A percentile compares a stretch with the other conserved stretches of the same genome.
Conservation (phyloP, 2,113 vertebrate genomes). For the Acrocephalus kingi region DNA sequence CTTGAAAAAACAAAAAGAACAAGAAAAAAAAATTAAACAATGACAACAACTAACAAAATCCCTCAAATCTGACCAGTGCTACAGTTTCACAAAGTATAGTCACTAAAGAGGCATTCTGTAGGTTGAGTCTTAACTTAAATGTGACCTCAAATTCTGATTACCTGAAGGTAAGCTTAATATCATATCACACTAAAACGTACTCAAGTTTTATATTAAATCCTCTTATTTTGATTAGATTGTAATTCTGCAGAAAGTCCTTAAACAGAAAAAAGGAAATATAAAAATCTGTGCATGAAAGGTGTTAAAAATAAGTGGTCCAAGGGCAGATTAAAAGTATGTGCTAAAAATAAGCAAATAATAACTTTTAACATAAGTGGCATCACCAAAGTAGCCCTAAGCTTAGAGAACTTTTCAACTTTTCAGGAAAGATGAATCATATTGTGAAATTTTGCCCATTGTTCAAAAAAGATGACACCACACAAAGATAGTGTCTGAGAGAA, state of each 20-base stretch:
- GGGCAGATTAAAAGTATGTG: neutral
- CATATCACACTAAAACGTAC: neutral
- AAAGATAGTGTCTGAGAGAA: neutral
- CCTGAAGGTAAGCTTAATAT: neutral
- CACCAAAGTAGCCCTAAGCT: neutral
- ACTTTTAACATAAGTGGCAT: neutral
- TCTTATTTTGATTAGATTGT: neutral
- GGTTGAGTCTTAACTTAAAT: neutral
- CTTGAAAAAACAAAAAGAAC: neutral
- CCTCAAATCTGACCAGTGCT: neutral
- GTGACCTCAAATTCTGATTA: neutral
- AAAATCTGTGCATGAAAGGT: rapidly evolving
- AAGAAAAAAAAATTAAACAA: neutral
- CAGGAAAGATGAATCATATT: neutral
- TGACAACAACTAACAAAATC: neutral
- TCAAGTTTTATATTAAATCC: neutral
- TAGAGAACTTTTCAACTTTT: neutral
- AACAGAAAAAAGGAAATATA: neutral
- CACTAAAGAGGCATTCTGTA: neutral
- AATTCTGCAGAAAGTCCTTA: neutral
- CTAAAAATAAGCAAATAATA: neutral
- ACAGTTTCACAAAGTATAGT: neutral
- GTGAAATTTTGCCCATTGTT: neutral
- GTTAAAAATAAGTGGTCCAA: neutral
- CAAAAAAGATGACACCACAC: neutral